Evolutionary conservation across 2,113 vertebrate species (phyloP), one percentile per base, ranked within the genome.

Genomic region (Sorex araneus): DNA sequence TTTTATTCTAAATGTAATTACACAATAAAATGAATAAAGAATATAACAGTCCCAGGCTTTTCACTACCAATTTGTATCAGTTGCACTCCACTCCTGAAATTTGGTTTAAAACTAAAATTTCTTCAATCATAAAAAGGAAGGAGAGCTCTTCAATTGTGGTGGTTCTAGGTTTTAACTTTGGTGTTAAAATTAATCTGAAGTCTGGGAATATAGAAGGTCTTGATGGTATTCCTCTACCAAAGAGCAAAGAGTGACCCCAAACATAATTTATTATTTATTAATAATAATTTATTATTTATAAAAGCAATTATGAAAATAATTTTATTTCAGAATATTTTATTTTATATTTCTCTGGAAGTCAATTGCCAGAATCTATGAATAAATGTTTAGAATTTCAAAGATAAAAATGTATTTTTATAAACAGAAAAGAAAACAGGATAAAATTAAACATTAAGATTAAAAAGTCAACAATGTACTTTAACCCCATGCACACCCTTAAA

Each of bases 331-430:
- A 60, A 60, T 21, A 60, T 60, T 19, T 60, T 60, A 18, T 60
- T 60, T 19, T 13, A 60, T 60, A 21, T 60, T 60, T 60, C 18
- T 60, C 15, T 21, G 15, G 19, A 60, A 21, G 19, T 60, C 19
- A 60, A 2, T 66, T 66, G 64, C 64, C 64, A 66, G 6, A 66
- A 66, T 30, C 23, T 66, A 66, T n/a, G 64, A 30, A 30, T 2
- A 79, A 40, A 34, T 12, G 1, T 75, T 90, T 83, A 57, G 69
- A 70, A 23, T 89, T 69, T 88, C 13, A 47, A 86, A 77, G 45
- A 69, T 36, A 12, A 77, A 74, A 94, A 28, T 74, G 9, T 34
- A 36, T 16, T 85, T 87, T 88, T 82, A 16, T 40, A 40, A 73
- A 5, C 27, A 13, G 23, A 23, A 15, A 23, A 63, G 19, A 63